Conservation (phyloP, 2,797 vertebrate genomes). For the Centroberyx gerrardi region DNA sequence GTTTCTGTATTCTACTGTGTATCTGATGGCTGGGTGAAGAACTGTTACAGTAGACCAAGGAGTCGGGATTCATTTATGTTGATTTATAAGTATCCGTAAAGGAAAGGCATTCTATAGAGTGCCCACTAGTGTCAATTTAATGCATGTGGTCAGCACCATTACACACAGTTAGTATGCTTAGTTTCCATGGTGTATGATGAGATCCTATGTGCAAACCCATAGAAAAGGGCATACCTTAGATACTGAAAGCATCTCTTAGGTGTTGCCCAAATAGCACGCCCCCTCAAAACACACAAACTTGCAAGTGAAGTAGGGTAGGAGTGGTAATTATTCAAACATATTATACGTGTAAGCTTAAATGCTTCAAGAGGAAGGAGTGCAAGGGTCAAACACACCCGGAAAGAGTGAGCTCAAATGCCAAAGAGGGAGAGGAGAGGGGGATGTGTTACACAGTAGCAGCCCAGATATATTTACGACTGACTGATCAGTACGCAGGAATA, state of each 20-base stretch:
- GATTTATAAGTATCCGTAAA: constrained; percentile 17
- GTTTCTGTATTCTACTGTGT: constrained; percentile 4
- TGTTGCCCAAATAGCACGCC: not conserved
- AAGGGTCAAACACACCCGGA: not conserved
- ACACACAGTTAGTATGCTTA: constrained; percentile 1
- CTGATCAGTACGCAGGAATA: not conserved
- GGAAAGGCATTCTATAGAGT: not conserved
- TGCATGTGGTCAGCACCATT: not conserved
- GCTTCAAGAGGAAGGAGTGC: not conserved
- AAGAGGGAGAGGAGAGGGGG: not conserved
- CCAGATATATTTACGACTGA: not conserved
- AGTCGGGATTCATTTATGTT: not conserved
- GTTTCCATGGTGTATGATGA: constrained; percentile 28
- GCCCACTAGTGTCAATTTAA: constrained; percentile 8
- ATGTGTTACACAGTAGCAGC: not conserved
- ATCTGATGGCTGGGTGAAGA: constrained; percentile 21
- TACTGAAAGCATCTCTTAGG: constrained; percentile 21
- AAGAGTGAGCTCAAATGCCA: not conserved
- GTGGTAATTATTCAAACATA: not conserved
- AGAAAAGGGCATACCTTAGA: constrained; percentile 29
- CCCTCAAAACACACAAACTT: not conserved
- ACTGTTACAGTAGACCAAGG: constrained; percentile 6
- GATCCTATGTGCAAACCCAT: not conserved
- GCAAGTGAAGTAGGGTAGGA: not conserved
- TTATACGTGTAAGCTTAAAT: not conserved